These are phyloP conservation scores for Hippocampus abdominalis DNA, from an alignment of 2,113 vertebrate species.

Conservation along the genomic window DNA sequence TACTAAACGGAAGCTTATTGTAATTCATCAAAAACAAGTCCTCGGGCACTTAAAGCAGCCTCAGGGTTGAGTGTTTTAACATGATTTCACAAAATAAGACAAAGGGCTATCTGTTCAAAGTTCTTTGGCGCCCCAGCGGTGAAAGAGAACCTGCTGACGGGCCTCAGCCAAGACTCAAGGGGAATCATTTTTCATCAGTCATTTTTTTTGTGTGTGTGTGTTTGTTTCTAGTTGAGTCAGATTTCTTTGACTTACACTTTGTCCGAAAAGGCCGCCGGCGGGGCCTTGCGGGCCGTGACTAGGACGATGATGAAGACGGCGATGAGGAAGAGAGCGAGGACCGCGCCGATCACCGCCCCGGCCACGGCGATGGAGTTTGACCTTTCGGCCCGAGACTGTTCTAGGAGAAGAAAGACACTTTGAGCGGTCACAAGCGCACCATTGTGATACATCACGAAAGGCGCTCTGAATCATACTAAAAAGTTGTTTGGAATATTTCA, in stretches of 20 bases:
- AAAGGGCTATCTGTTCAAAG: conserved; percentile 43
- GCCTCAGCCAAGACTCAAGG: conserved; percentile 36
- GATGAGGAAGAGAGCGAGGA: conserved; percentile 90
- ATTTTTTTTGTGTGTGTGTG: background rate
- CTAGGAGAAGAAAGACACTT: conserved; percentile 44
- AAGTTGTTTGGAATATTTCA: too few species aligned
- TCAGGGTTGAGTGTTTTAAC: conserved; percentile 13
- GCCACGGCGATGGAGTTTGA: conserved; percentile 85
- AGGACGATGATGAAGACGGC: conserved; percentile 84
- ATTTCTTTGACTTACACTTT: conserved; percentile 72
- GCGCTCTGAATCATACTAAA: background rate
- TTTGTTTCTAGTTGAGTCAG: background rate
- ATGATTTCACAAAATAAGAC: conserved; percentile 30
- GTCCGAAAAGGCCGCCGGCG: conserved; percentile 56
- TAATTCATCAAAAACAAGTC: conserved; percentile 14
- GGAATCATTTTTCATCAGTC: conserved; percentile 1
- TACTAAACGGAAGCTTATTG: conserved; percentile 3
- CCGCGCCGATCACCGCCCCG: conserved; percentile 88
- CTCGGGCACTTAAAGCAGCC: too few species aligned
- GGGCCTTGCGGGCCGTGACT: conserved; percentile 78
- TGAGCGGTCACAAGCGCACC: background rate
- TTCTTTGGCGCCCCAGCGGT: conserved; percentile 44
- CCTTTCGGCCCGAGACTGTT: conserved; percentile 74
- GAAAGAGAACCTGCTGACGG: conserved; percentile 24
- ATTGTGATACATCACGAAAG: background rate